These are phyloP conservation scores for Drosophila nigricruria DNA, from an alignment of 2,888 invertebrate genomes.

Conservation along the genomic window DNA sequence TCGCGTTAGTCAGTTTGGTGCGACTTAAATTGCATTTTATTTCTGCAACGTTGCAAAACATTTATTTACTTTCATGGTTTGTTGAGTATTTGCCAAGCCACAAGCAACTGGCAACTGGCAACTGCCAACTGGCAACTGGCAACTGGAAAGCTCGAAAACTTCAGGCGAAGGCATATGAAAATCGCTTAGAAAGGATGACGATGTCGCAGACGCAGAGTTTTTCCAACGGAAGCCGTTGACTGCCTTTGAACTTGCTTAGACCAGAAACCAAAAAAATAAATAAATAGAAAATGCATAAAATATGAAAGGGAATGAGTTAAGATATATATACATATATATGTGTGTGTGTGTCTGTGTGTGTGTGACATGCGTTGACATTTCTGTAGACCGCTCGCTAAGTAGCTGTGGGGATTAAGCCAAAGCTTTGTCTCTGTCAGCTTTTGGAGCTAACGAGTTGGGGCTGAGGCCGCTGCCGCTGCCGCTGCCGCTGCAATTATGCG, in stretches of 20 bases:
- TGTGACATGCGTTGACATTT: slow-evolving; percentile 61
- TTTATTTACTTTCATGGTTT: slow-evolving; percentile 83
- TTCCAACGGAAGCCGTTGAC: slow-evolving; percentile 63
- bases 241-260: slow-evolving; percentile 70
- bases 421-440: slow-evolving; percentile 34
- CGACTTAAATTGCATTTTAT: slow-evolving; percentile 80
- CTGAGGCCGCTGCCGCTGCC: slow-evolving; percentile 54
- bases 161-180: slow-evolving; percentile 37
- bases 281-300: slow-evolving; percentile 11
- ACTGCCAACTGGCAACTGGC: slow-evolving; percentile 39
- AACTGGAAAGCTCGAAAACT: slow-evolving; percentile 8
- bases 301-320: not conserved
- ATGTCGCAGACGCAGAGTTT: slow-evolving; percentile 39
- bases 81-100: slow-evolving; percentile 81
- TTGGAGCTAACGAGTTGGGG: slow-evolving; percentile 32
- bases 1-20: slow-evolving; percentile 72
- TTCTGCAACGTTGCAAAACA: slow-evolving; percentile 81
- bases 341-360: not conserved
- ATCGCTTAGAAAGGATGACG: slow-evolving; percentile 55
- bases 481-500: slow-evolving; percentile 75
- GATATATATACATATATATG: too few relatives aligned
- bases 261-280: slow-evolving; percentile 28
- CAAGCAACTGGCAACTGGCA: slow-evolving; percentile 57
- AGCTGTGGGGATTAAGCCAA: slow-evolving; percentile 46
- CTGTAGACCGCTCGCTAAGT: slow-evolving; percentile 42